These are phyloP conservation scores for Nasonovia ribisnigri DNA, from an alignment of 2,888 invertebrate species.

Conservation along the genomic window DNA sequence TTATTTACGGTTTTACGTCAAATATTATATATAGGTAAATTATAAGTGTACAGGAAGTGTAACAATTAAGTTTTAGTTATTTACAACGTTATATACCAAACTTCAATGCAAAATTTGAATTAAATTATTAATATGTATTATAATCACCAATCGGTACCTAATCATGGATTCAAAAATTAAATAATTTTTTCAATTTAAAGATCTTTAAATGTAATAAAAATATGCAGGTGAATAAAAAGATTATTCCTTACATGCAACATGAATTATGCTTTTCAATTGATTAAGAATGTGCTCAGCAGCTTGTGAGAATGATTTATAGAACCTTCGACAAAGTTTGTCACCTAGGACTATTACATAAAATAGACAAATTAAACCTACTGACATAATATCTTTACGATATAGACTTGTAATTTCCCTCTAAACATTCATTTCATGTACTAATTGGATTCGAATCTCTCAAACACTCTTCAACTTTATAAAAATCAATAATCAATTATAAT, in stretches of 20 bases:
- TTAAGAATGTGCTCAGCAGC: background rate
- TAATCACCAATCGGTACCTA: no score
- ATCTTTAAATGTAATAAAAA: background rate
- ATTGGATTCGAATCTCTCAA: background rate
- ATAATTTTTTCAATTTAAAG: background rate
- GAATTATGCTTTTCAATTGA: background rate
- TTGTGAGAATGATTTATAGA: background rate
- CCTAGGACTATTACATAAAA: background rate
- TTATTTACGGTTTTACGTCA: no score
- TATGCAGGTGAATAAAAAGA: background rate
- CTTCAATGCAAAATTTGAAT: background rate
- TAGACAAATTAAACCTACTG: background rate
- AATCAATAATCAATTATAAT: background rate
- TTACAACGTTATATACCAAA: background rate
- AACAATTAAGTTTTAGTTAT: background rate
- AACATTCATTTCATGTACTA: background rate
- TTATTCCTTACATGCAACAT: background rate
- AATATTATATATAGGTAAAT: no score
- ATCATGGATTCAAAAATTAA: background rate
- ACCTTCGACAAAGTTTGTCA: background rate
- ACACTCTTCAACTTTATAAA: background rate
- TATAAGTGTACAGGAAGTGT: background rate
- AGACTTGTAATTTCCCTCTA: background rate
- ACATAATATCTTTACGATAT: background rate
- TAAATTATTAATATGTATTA: background rate